phyloP scores from a whole-genome alignment of 2,797 vertebrate species.

The Hippoglossus hippoglossus region DNA sequence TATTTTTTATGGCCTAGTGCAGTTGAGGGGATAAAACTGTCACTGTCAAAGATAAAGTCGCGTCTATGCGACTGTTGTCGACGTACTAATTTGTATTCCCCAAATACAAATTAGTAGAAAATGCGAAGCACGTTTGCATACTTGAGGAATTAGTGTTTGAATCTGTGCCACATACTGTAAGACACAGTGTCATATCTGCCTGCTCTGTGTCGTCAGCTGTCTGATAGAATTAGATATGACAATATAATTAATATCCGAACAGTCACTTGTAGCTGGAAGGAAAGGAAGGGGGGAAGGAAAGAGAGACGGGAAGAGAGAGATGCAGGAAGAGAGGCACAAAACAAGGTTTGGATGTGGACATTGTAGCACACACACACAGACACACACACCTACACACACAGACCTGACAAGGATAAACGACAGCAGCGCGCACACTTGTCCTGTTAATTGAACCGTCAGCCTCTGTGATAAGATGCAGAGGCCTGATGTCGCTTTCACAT shows the following conservation, averaged over 20 bases:
- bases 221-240: slow-evolving; percentile 50
- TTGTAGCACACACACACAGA: slow-evolving; percentile 10
- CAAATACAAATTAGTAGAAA: slow-evolving; percentile 17
- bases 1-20: not conserved
- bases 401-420: slow-evolving; percentile 60
- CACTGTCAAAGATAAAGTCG: slow-evolving; percentile 20
- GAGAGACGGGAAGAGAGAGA: slow-evolving; percentile 5
- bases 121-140: slow-evolving; percentile 19
- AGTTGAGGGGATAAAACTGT: not conserved
- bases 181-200: slow-evolving; percentile 21
- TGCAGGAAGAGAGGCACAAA: slow-evolving; percentile 23
- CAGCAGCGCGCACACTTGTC: slow-evolving; percentile 65
- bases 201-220: slow-evolving; percentile 24
- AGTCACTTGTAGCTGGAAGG: slow-evolving; percentile 49
- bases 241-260: slow-evolving; percentile 59
- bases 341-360: slow-evolving; percentile 35
- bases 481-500: slow-evolving; percentile 69
- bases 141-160: slow-evolving; percentile 26
- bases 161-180: slow-evolving; percentile 19
- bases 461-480: slow-evolving; percentile 70
- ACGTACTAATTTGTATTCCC: not conserved
- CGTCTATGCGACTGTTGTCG: not conserved
- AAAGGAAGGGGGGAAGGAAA: slow-evolving; percentile 8
- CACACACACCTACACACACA: slow-evolving; percentile 8
- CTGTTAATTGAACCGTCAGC: slow-evolving; percentile 79